Conservation (phyloP, 1,140 invertebrate species). For the Drosophila dunni region DNA sequence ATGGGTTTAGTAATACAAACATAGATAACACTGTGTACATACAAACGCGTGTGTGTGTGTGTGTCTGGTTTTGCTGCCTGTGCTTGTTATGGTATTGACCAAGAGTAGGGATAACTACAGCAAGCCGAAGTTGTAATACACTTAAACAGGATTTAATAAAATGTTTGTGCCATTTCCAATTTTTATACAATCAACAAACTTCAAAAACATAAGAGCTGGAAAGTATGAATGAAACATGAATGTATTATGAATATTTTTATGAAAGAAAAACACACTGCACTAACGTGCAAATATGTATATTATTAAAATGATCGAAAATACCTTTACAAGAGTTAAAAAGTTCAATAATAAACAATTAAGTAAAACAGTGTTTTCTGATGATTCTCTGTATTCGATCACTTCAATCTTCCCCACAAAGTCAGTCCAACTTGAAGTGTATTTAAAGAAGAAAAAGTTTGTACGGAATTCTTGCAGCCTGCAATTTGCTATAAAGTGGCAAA, state of each 20-base stretch:
- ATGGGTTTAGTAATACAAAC: constrained; percentile 65
- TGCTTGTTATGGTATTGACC: constrained; percentile 50
- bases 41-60: constrained; percentile 3
- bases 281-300: too few species aligned
- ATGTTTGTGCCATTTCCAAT: too few species aligned
- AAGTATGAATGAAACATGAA: too few species aligned
- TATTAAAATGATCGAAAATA: too few species aligned
- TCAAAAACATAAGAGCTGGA: too few species aligned
- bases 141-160: too few species aligned
- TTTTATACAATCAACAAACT: too few species aligned
- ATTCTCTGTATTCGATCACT: background rate
- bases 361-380: too few species aligned
- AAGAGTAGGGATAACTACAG: background rate
- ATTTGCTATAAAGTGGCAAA: constrained; percentile 13
- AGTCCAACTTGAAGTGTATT: constrained; percentile 5
- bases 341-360: too few species aligned
- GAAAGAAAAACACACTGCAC: too few species aligned
- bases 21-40: constrained; percentile 37
- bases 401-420: background rate
- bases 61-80: constrained; percentile 11
- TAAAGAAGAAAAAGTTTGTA: constrained; percentile 19
- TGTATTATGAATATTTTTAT: too few species aligned
- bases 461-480: constrained; percentile 13
- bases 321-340: too few species aligned
- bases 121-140: background rate